Evolutionary conservation across 2,113 vertebrate species (phyloP).

Genomic region (Glaucidium brasilianum): DNA sequence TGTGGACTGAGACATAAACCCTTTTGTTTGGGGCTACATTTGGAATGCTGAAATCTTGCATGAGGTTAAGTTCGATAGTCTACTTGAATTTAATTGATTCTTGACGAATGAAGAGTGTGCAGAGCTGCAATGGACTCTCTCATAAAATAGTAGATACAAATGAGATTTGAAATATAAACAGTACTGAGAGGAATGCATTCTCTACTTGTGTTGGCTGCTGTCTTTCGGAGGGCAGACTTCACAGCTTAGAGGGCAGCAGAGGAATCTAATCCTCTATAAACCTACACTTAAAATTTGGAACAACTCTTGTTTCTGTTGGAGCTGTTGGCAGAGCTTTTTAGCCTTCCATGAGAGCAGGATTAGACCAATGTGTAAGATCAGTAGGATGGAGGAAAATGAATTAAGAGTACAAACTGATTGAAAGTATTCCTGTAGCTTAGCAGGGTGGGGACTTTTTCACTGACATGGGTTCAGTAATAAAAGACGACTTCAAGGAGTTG

Average conservation of each 20-base stretch:
- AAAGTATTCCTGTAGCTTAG: background rate
- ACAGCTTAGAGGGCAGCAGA: background rate
- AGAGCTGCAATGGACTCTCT: constrained; percentile 14
- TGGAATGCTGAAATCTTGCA: constrained; percentile 68
- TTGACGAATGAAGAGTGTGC: constrained; percentile 46
- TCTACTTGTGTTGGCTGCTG: constrained; percentile 25
- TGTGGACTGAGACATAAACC: constrained; percentile 71
- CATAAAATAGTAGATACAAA: constrained; percentile 8
- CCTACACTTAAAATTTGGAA: constrained; percentile 23
- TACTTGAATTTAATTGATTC: constrained; percentile 67
- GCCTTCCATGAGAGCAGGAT: background rate
- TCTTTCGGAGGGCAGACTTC: background rate
- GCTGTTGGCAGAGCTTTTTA: background rate
- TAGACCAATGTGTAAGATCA: background rate
- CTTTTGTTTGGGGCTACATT: constrained; percentile 72
- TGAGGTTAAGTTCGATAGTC: constrained; percentile 70
- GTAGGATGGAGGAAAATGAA: background rate
- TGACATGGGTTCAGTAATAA: background rate
- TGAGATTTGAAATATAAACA: constrained; percentile 52
- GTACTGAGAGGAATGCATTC: background rate
- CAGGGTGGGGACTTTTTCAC: background rate
- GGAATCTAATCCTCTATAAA: constrained; percentile 35
- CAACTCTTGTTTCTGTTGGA: constrained; percentile 23
- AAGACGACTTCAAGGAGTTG: background rate
- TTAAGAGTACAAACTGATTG: background rate